Base-by-base conservation (phyloP, 2,113 vertebrate species). In the Lampris incognitus region DNA sequence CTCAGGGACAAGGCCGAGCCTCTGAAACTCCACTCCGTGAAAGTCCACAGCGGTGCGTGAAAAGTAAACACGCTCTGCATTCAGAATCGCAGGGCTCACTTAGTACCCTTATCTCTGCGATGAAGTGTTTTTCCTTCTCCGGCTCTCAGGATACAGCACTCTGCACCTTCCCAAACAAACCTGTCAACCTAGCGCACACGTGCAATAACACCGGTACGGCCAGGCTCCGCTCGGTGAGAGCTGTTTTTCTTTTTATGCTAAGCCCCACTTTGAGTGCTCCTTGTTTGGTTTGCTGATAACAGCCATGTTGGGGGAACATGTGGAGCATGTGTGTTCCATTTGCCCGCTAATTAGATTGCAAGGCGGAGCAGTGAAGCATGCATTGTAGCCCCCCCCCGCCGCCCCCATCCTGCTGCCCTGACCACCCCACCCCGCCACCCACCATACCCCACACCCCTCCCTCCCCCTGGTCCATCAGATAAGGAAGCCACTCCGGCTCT, bases 291-390 rank as follows among this genome's bases (percentile, higher is more conserved):
- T 89, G 91, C 87, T 91, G 92, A 94, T 94, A 94, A 89, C 81
- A 56, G 82, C 88, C 85, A 89, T 92, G 91, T 93, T 88, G 88
- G 83, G 24, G 64, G 84, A 84, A 90, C 92, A 92, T 86, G 86
- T 85, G 83, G 88, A 74, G 88, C 93, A 94, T 94, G 85, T 93
- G 94, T 90, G 88, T 92, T 94, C 93, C 92, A 93, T 94, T 94
- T 92, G 80, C 82, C 69, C 83, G 77, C 89, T 95, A 94, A 95
- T 95, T 93, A 92, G 88, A 94, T 94, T 91, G 89, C 85, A 86
- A 90, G 87, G 89, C 85, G 69, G 90, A 77, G 81, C 91, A 92
- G 78, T 91, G 88, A 93, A 91, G 84, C 88, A 78, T 91, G 87
- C 85, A 85, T 84, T 88, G 87, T 77, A 76, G 79, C 65, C 76